Base-by-base conservation (phyloP, 1,140 invertebrate genomes). In the Ectropis grisescens region DNA sequence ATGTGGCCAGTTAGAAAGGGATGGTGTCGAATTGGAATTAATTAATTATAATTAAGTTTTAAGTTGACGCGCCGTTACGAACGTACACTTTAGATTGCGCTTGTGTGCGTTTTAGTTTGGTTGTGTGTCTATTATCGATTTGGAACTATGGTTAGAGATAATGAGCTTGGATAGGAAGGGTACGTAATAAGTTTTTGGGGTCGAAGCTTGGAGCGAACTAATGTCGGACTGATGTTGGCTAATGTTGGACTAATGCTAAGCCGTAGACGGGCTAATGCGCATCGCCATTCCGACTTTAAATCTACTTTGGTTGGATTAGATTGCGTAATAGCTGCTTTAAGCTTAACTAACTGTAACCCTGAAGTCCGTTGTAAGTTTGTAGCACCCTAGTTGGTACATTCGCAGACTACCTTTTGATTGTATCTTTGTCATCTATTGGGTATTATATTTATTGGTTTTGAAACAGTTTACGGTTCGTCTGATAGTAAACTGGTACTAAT, bases 21-120 rank as follows among this genome's bases (percentile, higher is more conserved):
- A 82, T 43, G 51, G 58, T 47, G 56, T 62, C 60, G 78, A 80
- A 82, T 82, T 82, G 74, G 81, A 82, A 88, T 89, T 89, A 89
- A 89, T 89, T 88, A 88, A 89, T 88, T 88, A 88, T 89, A 89
- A 89, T 88, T 88, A 88, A 89, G 87, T 89, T 89, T 80, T 88
- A 86, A 88, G 86, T 88, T 88, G 84, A 87, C 87, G 86, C 85
- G 79, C 74, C 59, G 71, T 80, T 80, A 80, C 62, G 70, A 60
- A 61, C 66, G 67, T 76, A 75, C 64, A 68, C 61, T 76, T 80
- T 69, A 62, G 58, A 62, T 58, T 67, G 45, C 49, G 54, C 52
- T 55, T 61, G 60, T 67, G 62, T 65, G 68, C 51, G 67, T 65
- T 37, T 22, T 26, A 10, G 62, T 68, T 61, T 47, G 49, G 47